phyloP scores from a whole-genome alignment of 2,797 vertebrate species.

The Pterois miles region DNA sequence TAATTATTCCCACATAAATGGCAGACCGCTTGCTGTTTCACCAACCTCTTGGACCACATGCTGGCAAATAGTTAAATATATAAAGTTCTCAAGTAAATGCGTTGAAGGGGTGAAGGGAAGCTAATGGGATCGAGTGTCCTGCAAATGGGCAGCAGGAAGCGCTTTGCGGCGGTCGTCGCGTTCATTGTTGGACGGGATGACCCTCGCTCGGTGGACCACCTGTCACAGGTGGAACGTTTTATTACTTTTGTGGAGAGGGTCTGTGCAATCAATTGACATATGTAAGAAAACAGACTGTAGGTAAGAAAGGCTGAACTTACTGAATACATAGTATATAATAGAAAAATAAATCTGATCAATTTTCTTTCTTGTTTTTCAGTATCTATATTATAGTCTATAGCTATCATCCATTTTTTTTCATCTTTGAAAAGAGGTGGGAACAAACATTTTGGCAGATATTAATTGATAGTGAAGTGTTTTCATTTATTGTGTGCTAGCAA shows the following conservation, averaged over 20 bases:
- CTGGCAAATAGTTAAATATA: constrained; percentile 52
- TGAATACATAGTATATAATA: too few species aligned
- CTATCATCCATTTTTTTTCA: too few species aligned
- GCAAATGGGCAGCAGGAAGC: constrained; percentile 40
- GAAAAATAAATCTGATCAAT: too few species aligned
- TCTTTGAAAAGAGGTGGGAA: too few species aligned
- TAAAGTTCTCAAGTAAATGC: constrained; percentile 23
- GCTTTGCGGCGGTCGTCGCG: constrained; percentile 17
- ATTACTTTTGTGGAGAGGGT: constrained; percentile 5
- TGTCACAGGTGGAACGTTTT: not conserved
- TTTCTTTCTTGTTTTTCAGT: too few species aligned
- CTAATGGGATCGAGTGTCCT: constrained; percentile 57
- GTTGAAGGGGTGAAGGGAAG: constrained; percentile 47
- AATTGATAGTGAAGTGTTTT: too few species aligned
- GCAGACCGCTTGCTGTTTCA: constrained; percentile 57
- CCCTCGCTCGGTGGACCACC: constrained; percentile 23
- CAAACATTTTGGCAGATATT: too few species aligned
- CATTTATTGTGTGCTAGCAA: rapidly evolving
- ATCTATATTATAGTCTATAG: too few species aligned
- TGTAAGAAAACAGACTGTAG: not conserved
- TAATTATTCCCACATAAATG: constrained; percentile 64
- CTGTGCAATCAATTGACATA: not conserved
- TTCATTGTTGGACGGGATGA: constrained; percentile 34
- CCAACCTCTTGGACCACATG: constrained; percentile 59
- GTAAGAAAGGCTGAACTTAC: not conserved